Conservation (phyloP, 2,797 vertebrate species). For the Enteromius radiatus region DNA sequence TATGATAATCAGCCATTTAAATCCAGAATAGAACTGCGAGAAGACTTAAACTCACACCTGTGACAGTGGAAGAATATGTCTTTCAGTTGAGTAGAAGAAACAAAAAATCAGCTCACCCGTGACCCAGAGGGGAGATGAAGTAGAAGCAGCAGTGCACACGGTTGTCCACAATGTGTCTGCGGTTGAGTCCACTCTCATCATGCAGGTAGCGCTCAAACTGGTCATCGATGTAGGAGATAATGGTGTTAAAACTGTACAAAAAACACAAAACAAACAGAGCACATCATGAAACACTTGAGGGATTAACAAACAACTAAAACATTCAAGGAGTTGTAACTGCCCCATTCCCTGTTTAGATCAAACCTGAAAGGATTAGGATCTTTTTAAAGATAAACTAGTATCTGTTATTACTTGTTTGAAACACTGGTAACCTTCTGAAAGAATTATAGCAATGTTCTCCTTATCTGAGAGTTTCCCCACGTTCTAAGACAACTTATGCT, state of each 20-base stretch:
- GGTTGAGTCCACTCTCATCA: slow-evolving; percentile 95
- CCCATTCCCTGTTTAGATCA: not conserved
- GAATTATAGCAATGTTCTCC: not conserved
- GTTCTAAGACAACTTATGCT: not conserved
- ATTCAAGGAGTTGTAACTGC: not conserved
- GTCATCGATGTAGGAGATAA: slow-evolving; percentile 96
- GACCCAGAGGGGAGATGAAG: slow-evolving; percentile 98
- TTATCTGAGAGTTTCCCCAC: not conserved
- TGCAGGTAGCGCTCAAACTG: slow-evolving; percentile 99
- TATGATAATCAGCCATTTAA: not conserved
- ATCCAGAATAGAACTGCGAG: not conserved
- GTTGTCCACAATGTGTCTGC: slow-evolving; percentile 95
- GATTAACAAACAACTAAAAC: not conserved
- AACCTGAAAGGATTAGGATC: too few species aligned
- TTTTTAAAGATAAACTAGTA: not conserved
- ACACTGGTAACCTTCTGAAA: not conserved
- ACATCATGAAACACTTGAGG: not conserved
- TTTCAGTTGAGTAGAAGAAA: not conserved
- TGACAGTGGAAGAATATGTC: not conserved
- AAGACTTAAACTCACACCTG: not conserved
- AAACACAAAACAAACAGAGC: not conserved
- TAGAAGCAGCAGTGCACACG: slow-evolving; percentile 99
- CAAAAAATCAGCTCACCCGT: slow-evolving; percentile 80
- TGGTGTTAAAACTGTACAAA: slow-evolving; percentile 90
- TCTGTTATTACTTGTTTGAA: not conserved